Evolutionary conservation across 2,797 vertebrate genomes (phyloP).

Genomic region (Darevskia nairensis): DNA sequence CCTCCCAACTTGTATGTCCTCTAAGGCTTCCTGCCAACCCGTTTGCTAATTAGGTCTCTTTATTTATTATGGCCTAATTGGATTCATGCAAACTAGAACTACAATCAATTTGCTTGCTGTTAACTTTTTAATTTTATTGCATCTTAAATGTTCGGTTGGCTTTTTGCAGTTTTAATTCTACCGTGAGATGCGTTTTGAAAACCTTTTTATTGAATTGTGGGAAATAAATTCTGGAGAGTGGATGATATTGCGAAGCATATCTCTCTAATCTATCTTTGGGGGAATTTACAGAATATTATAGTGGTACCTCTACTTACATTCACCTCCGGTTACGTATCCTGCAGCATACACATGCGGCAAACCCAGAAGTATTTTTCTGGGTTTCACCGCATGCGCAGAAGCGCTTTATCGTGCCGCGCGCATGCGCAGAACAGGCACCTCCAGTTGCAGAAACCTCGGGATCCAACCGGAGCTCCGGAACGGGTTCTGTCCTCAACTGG

Average conservation of each 20-base stretch:
- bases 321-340: too few relatives aligned
- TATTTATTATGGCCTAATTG: not conserved
- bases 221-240: not conserved
- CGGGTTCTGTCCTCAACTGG: too few relatives aligned
- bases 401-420: accelerated
- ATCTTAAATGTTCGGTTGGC: not conserved
- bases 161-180: not conserved
- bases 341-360: accelerated
- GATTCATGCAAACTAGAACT: not conserved
- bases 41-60: not conserved
- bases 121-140: not conserved
- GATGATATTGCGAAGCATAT: not conserved
- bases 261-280: not conserved
- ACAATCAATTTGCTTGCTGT: not conserved
- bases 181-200: not conserved
- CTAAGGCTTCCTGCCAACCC: not conserved
- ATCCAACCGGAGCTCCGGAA: too few relatives aligned
- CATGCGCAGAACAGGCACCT: too few relatives aligned
- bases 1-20: not conserved
- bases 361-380: too few relatives aligned
- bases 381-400: too few relatives aligned
- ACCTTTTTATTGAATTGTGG: not conserved
- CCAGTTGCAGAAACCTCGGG: too few relatives aligned
- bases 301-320: too few relatives aligned
- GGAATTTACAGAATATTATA: not conserved